These are phyloP conservation scores for Uromys caudimaculatus DNA, from an alignment of 2,797 vertebrate genomes.

Conservation along the genomic window DNA sequence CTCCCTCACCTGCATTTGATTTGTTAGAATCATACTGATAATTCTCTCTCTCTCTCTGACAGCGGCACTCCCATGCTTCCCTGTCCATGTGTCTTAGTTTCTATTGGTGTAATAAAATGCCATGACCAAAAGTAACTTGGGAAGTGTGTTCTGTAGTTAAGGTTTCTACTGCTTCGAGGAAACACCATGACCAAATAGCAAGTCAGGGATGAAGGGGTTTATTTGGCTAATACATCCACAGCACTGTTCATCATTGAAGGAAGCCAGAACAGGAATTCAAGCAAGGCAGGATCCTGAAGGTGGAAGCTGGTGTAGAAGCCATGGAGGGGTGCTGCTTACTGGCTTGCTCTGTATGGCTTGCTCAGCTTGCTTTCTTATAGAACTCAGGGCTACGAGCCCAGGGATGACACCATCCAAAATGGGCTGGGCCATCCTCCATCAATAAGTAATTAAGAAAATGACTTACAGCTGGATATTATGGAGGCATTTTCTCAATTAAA, in stretches of 20 bases:
- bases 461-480: not conserved
- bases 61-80: slow-evolving; percentile 3
- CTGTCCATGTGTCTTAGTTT: not conserved
- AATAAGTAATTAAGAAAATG: not conserved
- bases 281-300: not conserved
- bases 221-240: not conserved
- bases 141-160: not conserved
- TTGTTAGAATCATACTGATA: slow-evolving; percentile 41
- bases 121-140: not conserved
- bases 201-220: not conserved
- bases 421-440: not conserved
- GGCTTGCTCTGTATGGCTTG: not conserved
- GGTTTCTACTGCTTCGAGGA: not conserved
- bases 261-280: no score
- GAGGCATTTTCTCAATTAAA: not conserved
- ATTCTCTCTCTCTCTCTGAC: slow-evolving; percentile 53
- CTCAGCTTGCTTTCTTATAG: not conserved
- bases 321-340: not conserved
- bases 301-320: not conserved
- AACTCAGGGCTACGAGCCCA: not conserved
- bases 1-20: slow-evolving; percentile 39
- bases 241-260: not conserved
- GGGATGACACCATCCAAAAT: not conserved
- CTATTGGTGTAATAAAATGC: not conserved
- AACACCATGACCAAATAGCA: not conserved